Percentiles rank a stretch among this genome's conserved stretches.
phyloP scores from a whole-genome alignment of 2,888 invertebrate genomes.

The Steinernema hermaphroditum region DNA sequence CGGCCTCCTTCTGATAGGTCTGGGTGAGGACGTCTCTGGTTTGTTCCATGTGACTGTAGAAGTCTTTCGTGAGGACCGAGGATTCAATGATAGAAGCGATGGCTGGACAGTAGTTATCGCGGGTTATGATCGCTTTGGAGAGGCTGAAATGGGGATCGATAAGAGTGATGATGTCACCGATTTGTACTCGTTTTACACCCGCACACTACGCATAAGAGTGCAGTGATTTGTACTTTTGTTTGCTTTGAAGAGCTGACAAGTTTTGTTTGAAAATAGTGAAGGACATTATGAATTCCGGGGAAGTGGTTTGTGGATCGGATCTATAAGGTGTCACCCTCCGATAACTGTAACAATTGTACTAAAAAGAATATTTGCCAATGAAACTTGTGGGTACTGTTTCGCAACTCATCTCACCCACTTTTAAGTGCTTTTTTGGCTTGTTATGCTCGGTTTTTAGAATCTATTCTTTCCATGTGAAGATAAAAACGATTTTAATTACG shows the following conservation, averaged over 20 bases:
- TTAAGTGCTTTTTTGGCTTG: no score
- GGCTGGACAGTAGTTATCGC: background rate
- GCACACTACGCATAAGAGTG: background rate
- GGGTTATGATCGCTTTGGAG: background rate
- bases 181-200: no score
- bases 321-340: background rate
- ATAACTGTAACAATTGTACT: no score
- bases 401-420: no score
- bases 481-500: no score
- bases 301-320: background rate
- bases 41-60: slow-evolving; percentile 14
- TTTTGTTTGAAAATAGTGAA: no score
- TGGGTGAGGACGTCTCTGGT: background rate
- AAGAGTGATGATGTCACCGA: no score
- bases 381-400: no score
- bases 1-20: background rate
- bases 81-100: background rate
- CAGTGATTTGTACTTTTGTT: background rate
- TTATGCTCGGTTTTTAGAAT: no score
- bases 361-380: no score
- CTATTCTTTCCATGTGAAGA: no score
- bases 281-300: no score
- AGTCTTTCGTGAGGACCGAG: background rate
- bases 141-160: background rate
- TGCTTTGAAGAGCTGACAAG: background rate